These are phyloP conservation scores for Desoria tigrina DNA, from an alignment of 2,888 invertebrate species.

Conservation along the genomic window DNA sequence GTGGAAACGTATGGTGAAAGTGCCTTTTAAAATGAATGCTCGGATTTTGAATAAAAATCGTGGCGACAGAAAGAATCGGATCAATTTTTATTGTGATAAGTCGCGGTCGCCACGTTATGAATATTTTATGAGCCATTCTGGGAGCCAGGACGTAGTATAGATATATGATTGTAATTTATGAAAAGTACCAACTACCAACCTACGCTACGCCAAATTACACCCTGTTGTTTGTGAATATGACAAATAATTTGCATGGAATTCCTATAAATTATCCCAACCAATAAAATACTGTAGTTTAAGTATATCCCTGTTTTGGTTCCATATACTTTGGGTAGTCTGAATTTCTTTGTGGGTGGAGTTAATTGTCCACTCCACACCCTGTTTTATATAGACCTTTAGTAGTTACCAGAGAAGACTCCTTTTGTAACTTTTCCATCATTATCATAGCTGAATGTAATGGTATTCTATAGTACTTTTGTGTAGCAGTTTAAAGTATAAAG, in stretches of 20 bases:
- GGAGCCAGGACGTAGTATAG: background rate
- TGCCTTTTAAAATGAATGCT: no score
- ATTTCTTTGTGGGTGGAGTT: no score
- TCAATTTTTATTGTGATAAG: slow-evolving; percentile 5
- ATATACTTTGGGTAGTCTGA: background rate
- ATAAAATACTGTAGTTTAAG: background rate
- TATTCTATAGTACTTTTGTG: no score
- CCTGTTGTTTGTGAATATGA: slow-evolving; percentile 5
- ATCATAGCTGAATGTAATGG: no score
- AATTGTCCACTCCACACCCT: no score
- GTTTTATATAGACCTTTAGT: no score
- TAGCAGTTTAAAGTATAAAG: no score
- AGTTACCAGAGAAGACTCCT: no score
- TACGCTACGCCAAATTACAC: background rate
- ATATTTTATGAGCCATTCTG: background rate
- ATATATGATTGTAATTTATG: slow-evolving; percentile 5
- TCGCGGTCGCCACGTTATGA: slow-evolving; percentile 1
- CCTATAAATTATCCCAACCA: background rate
- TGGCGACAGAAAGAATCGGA: slow-evolving; percentile 1
- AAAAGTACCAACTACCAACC: slow-evolving; percentile 7
- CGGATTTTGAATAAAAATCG: background rate
- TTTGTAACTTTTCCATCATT: no score
- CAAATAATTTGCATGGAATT: slow-evolving; percentile 12
- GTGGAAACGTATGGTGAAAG: no score
- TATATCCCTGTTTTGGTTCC: background rate